Conservation (phyloP, 2,888 invertebrate species). For the Phrixothrix hirtus region DNA sequence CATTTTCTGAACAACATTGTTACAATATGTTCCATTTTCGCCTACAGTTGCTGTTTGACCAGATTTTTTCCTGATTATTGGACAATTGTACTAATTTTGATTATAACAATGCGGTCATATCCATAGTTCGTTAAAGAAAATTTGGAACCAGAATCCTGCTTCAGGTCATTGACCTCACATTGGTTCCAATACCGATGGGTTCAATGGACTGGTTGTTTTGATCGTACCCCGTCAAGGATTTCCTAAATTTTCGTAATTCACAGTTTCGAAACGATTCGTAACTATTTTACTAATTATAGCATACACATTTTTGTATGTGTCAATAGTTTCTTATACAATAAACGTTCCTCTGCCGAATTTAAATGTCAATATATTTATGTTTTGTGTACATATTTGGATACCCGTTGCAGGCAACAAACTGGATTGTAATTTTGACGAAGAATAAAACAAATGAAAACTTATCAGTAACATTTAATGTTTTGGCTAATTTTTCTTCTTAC, state of each 20-base stretch:
- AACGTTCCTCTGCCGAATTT: too few relatives aligned
- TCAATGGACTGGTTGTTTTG: slow-evolving; percentile 32
- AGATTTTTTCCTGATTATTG: neutral
- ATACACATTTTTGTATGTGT: too few relatives aligned
- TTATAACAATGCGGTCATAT: slow-evolving; percentile 26
- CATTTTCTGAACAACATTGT: neutral
- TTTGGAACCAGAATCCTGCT: slow-evolving; percentile 30
- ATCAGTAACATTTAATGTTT: too few relatives aligned
- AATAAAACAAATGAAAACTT: neutral
- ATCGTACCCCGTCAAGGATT: neutral
- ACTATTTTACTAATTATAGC: too few relatives aligned
- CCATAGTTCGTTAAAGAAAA: slow-evolving; percentile 27
- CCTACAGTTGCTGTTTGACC: too few relatives aligned
- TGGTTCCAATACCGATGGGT: slow-evolving; percentile 35
- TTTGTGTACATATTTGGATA: neutral
- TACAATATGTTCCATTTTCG: slow-evolving; percentile 1
- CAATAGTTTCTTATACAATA: too few relatives aligned
- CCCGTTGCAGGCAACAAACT: neutral
- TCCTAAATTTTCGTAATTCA: neutral
- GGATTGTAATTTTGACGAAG: neutral
- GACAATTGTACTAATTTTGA: neutral
- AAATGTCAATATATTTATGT: neutral
- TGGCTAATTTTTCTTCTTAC: too few relatives aligned
- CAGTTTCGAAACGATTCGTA: neutral
- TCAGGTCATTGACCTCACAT: slow-evolving; percentile 30